Percentiles rank a stretch among this genome's conserved stretches.
phyloP scores from a whole-genome alignment of 2,113 vertebrate genomes.

The Otis tarda region DNA sequence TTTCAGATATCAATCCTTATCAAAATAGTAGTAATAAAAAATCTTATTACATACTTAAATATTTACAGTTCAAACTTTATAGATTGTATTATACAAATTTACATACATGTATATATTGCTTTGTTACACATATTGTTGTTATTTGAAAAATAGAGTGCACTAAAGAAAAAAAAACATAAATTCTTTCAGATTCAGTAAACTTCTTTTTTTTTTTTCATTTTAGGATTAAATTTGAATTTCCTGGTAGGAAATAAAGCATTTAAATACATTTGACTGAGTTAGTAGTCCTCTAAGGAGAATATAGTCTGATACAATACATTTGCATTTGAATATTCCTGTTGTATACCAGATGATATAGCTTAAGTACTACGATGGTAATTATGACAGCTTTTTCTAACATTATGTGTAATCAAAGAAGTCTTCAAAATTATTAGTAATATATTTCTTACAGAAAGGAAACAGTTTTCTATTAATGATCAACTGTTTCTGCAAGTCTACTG shows the following conservation, averaged over 20 bases:
- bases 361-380: constrained; percentile 35
- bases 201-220: background rate
- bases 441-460: constrained; percentile 40
- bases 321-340: constrained; percentile 39
- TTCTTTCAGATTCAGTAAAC: background rate
- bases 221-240: background rate
- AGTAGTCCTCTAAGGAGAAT: constrained; percentile 4
- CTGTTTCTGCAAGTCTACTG: background rate
- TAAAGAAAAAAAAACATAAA: background rate
- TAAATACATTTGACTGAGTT: constrained; percentile 11
- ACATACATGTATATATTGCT: background rate
- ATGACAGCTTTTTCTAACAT: constrained; percentile 51
- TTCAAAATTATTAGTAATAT: constrained; percentile 40
- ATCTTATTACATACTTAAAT: background rate
- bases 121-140: background rate
- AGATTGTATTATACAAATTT: background rate
- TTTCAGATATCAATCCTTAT: background rate
- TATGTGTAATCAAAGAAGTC: constrained; percentile 64
- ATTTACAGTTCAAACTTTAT: background rate
- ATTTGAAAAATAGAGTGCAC: background rate
- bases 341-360: constrained; percentile 47
- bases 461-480: constrained; percentile 34
- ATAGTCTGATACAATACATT: constrained; percentile 19
- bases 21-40: background rate
- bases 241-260: background rate